A percentile compares a stretch with the other conserved stretches of the same genome.
Conservation (phyloP, 1,140 invertebrate genomes). For the Cotesia chilonis region DNA sequence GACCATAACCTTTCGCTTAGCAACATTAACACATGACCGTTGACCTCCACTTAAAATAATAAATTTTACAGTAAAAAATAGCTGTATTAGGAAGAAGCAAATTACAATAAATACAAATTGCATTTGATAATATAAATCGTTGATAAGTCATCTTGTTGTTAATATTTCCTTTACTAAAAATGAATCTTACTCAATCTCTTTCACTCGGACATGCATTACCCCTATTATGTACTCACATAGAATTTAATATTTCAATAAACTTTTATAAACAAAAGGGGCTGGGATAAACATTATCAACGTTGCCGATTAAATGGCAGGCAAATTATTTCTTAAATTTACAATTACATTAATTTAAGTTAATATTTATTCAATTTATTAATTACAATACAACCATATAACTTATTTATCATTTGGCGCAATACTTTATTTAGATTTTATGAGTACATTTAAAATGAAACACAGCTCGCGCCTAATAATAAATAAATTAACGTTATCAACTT, state of each 20-base stretch:
- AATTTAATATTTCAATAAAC: slow-evolving; percentile 35
- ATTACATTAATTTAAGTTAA: slow-evolving; percentile 8
- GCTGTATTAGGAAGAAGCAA: slow-evolving; percentile 68
- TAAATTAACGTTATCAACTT: too few relatives aligned
- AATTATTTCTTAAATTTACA: slow-evolving; percentile 17
- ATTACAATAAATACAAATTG: slow-evolving; percentile 64
- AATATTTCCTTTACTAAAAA: slow-evolving; percentile 6
- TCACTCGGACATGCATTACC: slow-evolving; percentile 34
- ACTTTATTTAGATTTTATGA: neutral
- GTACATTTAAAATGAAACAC: too few relatives aligned
- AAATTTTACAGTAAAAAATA: slow-evolving; percentile 66
- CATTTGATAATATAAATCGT: slow-evolving; percentile 58
- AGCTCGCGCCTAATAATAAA: too few relatives aligned
- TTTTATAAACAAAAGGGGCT: slow-evolving; percentile 48
- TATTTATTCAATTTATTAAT: slow-evolving; percentile 20
- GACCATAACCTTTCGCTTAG: slow-evolving; percentile 35
- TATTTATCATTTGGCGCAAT: slow-evolving; percentile 11
- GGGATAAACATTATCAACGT: slow-evolving; percentile 40
- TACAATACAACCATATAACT: slow-evolving; percentile 26
- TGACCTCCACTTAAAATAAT: slow-evolving; percentile 48
- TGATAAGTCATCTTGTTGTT: slow-evolving; percentile 52
- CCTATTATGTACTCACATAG: slow-evolving; percentile 40
- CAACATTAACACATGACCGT: slow-evolving; percentile 50
- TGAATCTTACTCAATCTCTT: slow-evolving; percentile 21
- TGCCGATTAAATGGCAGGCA: slow-evolving; percentile 25